Base-by-base conservation (phyloP, 1,140 invertebrate genomes). In the Branchinecta lindahli region DNA sequence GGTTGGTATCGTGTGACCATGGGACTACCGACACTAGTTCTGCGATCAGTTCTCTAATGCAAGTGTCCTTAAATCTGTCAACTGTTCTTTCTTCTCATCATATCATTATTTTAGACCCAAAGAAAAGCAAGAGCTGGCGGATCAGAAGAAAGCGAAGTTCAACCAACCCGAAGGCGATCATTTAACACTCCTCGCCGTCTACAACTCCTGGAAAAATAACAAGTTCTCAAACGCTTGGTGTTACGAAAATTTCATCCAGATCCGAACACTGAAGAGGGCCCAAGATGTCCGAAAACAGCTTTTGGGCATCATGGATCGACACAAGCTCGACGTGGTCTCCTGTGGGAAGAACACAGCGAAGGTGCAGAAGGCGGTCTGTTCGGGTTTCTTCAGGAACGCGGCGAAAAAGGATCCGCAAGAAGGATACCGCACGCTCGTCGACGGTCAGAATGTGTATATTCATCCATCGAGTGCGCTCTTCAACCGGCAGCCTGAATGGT, bases 151-250 rank as follows among this genome's bases (percentile, higher is more conserved):
- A 77, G 95, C 94, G 0, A 98, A 98, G 80, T 99, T 99, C 76
- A 98, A 99, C 82, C 96, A 99, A 79, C 82, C 92, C 0, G 96
- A 99, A 81, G 97, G 97, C 0, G 97, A 99, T 80, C 97, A 99
- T 82, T 82, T 99, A 8, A 99, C 96, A 0, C 79, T 99, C 10
- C 79, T 99, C n/a, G 92, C 96, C 0, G 96, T 99, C 5, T 99
- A 98, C 78, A 99, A 99, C 77, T 96, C 95, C 33, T 99, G 97
- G 97, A 94, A 94, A 77, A 98, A 98, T 76, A 98, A 98, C 79
- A 97, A 98, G 78, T 98, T 98, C 80, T 96, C 92, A 0, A 96
- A 94, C 78, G 92, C 94, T 0, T 99, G 96, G 97, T 99, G 96
- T 79, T 98, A 96, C 77, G 96, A 99, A 78, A 99, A 99, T 81